A percentile compares a stretch with the other conserved stretches of the same genome.
Evolutionary conservation across 2,797 vertebrate species (phyloP).

Genomic region (Xiphorhynchus erythropygius): DNA sequence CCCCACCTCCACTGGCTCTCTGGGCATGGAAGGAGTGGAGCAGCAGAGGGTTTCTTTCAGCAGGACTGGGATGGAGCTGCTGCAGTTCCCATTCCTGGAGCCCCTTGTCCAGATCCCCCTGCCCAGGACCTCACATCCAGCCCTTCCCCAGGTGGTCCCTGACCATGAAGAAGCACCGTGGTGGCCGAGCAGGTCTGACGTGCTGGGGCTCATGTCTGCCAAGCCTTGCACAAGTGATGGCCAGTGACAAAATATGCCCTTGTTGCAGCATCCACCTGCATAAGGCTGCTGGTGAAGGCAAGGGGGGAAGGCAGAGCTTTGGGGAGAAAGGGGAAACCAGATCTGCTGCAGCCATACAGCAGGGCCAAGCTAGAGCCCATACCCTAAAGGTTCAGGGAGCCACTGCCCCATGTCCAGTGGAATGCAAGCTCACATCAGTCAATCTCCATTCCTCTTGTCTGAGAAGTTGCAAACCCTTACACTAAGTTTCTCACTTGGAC

Average conservation of each 20-base stretch:
- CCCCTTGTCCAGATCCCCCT: too few relatives aligned
- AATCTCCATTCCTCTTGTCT: background rate
- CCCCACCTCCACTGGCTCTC: background rate
- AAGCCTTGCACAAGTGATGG: background rate
- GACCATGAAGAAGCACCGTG: accelerated
- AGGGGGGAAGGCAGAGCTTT: background rate
- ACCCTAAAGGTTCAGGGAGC: background rate
- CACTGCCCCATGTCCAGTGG: accelerated
- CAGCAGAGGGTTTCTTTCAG: background rate
- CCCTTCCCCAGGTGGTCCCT: background rate
- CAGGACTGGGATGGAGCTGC: background rate
- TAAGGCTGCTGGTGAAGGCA: accelerated
- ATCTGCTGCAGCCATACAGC: background rate
- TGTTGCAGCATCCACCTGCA: too few relatives aligned
- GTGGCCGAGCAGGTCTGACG: accelerated
- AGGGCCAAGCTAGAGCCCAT: accelerated
- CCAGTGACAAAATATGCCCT: accelerated
- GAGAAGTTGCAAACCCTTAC: background rate
- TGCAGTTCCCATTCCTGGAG: background rate
- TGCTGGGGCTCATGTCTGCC: accelerated
- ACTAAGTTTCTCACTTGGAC: background rate
- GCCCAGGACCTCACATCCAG: too few relatives aligned
- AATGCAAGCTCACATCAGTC: background rate
- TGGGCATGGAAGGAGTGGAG: background rate
- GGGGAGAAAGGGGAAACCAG: background rate